A percentile compares a stretch with the other conserved stretches of the same genome.
Evolutionary conservation across 2,113 vertebrate genomes (phyloP).

Genomic region (Poicephalus gulielmi): DNA sequence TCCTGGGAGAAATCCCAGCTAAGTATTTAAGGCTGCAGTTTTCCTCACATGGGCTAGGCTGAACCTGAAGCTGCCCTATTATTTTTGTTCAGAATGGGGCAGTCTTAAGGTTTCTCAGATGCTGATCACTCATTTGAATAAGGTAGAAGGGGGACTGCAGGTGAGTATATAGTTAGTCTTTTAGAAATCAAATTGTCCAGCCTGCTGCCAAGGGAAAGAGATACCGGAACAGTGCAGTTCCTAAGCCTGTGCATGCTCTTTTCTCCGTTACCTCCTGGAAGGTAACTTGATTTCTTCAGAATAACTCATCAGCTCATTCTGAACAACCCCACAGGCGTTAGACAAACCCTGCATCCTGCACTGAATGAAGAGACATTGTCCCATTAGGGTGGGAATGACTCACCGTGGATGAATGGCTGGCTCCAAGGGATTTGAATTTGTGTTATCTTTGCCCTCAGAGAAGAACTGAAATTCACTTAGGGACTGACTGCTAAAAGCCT

Average conservation of each 20-base stretch:
- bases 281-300: neutral
- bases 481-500: neutral
- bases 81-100: neutral
- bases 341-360: neutral
- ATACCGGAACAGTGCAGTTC: neutral
- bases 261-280: neutral
- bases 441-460: neutral
- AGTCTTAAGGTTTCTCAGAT: neutral
- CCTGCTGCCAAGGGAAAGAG: neutral
- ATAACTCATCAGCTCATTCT: neutral
- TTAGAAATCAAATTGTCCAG: neutral
- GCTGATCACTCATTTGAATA: neutral
- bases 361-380: neutral
- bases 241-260: neutral
- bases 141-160: neutral
- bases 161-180: neutral
- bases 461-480: neutral
- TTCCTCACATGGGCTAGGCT: neutral
- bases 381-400: neutral
- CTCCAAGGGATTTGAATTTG: neutral
- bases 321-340: neutral
- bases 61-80: neutral
- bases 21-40: neutral
- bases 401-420: neutral
- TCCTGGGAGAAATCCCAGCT: neutral